Conservation (phyloP, 2,888 invertebrate species). For the Abrostola tripartita region DNA sequence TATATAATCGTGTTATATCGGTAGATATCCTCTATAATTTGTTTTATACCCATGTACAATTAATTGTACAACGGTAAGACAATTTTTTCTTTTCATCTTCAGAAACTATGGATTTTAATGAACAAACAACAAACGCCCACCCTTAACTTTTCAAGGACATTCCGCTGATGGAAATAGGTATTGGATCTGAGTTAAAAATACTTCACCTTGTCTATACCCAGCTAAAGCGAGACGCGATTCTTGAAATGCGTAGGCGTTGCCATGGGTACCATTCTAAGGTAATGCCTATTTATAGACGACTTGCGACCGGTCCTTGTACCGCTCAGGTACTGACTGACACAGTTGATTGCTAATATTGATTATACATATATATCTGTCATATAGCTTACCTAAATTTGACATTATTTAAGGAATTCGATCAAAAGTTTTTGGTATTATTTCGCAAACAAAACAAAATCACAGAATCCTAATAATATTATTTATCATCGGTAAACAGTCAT, state of each 20-base stretch:
- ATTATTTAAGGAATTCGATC: not conserved
- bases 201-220: conserved; percentile 49
- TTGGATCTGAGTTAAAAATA: conserved; percentile 68
- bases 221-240: conserved; percentile 54
- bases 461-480: not conserved
- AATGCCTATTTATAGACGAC: conserved; percentile 63
- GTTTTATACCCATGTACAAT: no score
- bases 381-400: no score
- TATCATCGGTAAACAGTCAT: conserved; percentile 45
- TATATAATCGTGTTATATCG: no score
- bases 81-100: conserved; percentile 33
- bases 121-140: conserved; percentile 13
- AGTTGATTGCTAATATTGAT: not conserved
- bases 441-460: not conserved
- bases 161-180: conserved; percentile 59
- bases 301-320: not conserved
- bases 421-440: not conserved
- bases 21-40: no score
- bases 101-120: conserved; percentile 20
- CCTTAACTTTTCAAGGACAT: conserved; percentile 55
- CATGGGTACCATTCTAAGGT: conserved; percentile 62
- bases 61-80: not conserved
- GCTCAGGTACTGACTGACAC: conserved; percentile 1
- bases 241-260: conserved; percentile 73
- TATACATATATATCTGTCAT: no score